A percentile compares a stretch with the other conserved stretches of the same genome.
These are phyloP conservation scores for Zaprionus lachaisei DNA, from an alignment of 1,140 invertebrate species.

Conservation along the genomic window DNA sequence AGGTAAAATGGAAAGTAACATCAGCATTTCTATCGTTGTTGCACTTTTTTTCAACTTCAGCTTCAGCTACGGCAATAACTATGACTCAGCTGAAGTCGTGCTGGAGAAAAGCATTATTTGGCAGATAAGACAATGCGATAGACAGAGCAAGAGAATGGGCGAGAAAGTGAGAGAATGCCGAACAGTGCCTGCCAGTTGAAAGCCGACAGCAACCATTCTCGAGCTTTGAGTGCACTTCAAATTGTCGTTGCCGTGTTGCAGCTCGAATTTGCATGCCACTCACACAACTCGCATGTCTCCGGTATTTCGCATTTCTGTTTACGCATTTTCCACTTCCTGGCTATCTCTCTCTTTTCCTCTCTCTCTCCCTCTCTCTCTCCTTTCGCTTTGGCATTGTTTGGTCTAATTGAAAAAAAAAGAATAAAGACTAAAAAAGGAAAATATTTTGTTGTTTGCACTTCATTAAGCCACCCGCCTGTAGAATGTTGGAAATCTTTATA, in stretches of 20 bases:
- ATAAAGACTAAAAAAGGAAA: slow-evolving; percentile 38
- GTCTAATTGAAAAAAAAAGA: slow-evolving; percentile 9
- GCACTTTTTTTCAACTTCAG: neutral
- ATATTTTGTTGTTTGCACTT: slow-evolving; percentile 77
- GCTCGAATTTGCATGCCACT: slow-evolving; percentile 75
- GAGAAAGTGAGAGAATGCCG: neutral
- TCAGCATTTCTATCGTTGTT: slow-evolving; percentile 25
- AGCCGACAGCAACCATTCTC: slow-evolving; percentile 63
- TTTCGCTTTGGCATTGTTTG: slow-evolving; percentile 23
- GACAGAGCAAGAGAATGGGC: slow-evolving; percentile 25
- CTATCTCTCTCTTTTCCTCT: slow-evolving; percentile 3
- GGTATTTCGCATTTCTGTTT: slow-evolving; percentile 60
- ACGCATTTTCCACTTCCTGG: slow-evolving; percentile 40
- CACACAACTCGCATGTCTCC: slow-evolving; percentile 57
- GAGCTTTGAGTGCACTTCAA: slow-evolving; percentile 64
- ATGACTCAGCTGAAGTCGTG: slow-evolving; percentile 30
- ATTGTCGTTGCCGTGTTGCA: slow-evolving; percentile 39
- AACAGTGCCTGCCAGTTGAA: slow-evolving; percentile 34
- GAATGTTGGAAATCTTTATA: neutral
- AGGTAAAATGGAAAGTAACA: slow-evolving; percentile 13
- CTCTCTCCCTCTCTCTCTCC: slow-evolving; percentile 7
- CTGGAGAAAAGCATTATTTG: slow-evolving; percentile 32
- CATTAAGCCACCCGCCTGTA: slow-evolving; percentile 59
- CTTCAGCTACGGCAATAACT: slow-evolving; percentile 20
- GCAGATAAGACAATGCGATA: slow-evolving; percentile 44